Base-by-base conservation (phyloP, 2,888 invertebrate genomes). In the Diarsia brunnea region DNA sequence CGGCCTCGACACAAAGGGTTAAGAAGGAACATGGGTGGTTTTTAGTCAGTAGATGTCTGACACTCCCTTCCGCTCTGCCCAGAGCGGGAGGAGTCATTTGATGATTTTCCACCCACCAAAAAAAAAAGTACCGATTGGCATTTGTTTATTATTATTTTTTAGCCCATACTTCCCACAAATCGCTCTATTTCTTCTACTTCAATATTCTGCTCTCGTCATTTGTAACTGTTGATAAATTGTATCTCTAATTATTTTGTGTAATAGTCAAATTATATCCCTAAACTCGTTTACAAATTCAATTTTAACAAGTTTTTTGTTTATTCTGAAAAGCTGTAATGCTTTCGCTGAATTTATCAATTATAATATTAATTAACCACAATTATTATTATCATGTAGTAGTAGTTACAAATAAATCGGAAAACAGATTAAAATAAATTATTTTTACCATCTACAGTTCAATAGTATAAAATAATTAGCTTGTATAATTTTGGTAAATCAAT, bases 301-400 rank as follows among this genome's bases (percentile, higher is more conserved):
- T 53, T 14, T 55, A 12, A 55, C n/a, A 47, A 47, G 4, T 19
- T 47, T 69, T 14, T 21, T 19, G 14, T 27, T 69, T 7, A 38
- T 19, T 24, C 38, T 0, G 21, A 16, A 65, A 45, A 65, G n/a
- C 10, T 24, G 10, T 10, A 24, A 51, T 27, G 3, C 21, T 43
- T 16, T 51, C 12, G 24, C 24, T 4, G 7, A 21, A 27, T 73
- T 14, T 2, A 2, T 47, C n/a, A 61, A 27, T 53, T 27, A 38
- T 3, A 67, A 47, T 51, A 69, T 72, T 47, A 73, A 69, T 72
- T 47, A 73, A 19, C 73, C 78, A 79, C 74, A 86, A 86, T 82
- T 90, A 83, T 10, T 90, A 83, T 5, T 90, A 91, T 80, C 89
- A 92, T 91, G 89, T 91, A 89, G 84, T 47, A 89, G 87, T 19